These are phyloP conservation scores for Mus spicilegus DNA, from an alignment of 2,113 vertebrate species.

Conservation along the genomic window DNA sequence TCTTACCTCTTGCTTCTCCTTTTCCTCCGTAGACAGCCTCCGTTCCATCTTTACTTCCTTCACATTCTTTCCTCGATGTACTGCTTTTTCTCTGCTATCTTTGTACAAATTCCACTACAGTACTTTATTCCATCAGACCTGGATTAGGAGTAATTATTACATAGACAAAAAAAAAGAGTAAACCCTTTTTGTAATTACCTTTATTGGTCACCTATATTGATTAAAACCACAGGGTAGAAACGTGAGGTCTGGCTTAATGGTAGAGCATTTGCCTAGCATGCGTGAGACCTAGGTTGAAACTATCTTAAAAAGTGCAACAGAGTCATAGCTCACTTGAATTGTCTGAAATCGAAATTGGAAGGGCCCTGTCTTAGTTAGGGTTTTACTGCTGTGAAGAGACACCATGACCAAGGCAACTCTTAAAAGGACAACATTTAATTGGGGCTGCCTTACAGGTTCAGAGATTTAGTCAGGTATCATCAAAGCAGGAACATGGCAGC, in stretches of 20 bases:
- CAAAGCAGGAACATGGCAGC: too few species aligned
- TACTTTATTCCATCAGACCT: constrained; percentile 14
- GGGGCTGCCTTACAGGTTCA: too few species aligned
- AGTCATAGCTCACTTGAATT: constrained; percentile 32
- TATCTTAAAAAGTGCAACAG: not conserved
- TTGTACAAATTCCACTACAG: not conserved
- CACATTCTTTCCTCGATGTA: not conserved
- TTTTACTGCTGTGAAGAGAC: too few species aligned
- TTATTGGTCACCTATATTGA: not conserved
- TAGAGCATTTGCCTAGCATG: not conserved
- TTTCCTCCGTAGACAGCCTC: not conserved
- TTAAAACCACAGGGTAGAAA: not conserved
- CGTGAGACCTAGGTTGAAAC: not conserved
- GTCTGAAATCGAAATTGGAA: constrained; percentile 16
- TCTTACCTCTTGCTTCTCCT: constrained; percentile 3
- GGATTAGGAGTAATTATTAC: constrained; percentile 11
- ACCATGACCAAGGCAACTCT: too few species aligned
- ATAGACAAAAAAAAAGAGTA: not conserved
- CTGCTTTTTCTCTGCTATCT: not conserved
- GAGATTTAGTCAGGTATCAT: too few species aligned
- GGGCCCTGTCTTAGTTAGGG: not conserved
- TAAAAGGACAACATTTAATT: too few species aligned
- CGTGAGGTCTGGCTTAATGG: not conserved
- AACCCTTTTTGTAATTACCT: constrained; percentile 14
- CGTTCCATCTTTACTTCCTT: not conserved